These are phyloP conservation scores for Phyllotreta cruciferae DNA, from an alignment of 2,888 invertebrate species.

Conservation along the genomic window DNA sequence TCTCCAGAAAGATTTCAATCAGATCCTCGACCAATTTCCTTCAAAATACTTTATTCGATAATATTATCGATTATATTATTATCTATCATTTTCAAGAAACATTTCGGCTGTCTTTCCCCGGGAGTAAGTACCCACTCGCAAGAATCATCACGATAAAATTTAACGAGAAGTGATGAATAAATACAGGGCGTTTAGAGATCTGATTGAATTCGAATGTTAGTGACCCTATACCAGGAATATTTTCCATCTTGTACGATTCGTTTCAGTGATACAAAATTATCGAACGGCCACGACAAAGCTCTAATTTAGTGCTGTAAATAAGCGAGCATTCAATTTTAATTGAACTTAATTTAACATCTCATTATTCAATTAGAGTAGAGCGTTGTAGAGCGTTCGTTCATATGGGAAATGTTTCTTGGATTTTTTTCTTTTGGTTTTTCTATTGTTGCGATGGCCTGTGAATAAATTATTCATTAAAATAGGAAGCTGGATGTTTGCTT, in stretches of 20 bases:
- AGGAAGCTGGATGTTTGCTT: too few relatives aligned
- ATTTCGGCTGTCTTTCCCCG: too few relatives aligned
- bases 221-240: slow-evolving; percentile 11
- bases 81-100: too few relatives aligned
- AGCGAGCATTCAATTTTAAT: slow-evolving; percentile 47
- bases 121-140: neutral
- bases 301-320: slow-evolving; percentile 43
- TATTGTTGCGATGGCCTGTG: too few relatives aligned
- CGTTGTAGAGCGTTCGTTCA: neutral
- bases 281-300: slow-evolving; percentile 30
- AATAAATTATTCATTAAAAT: too few relatives aligned
- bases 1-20: too few relatives aligned
- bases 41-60: too few relatives aligned
- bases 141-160: too few relatives aligned
- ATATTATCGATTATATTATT: too few relatives aligned
- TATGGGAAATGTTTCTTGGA: neutral
- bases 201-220: slow-evolving; percentile 12
- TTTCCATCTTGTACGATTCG: slow-evolving; percentile 27
- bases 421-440: too few relatives aligned
- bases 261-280: slow-evolving; percentile 32
- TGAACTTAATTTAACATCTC: slow-evolving; percentile 44
- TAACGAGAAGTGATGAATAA: too few relatives aligned
- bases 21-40: too few relatives aligned
- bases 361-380: slow-evolving; percentile 39
- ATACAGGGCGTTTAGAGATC: neutral